Conservation (phyloP, 2,888 invertebrate species). For the Noctuana brunneofusca region DNA sequence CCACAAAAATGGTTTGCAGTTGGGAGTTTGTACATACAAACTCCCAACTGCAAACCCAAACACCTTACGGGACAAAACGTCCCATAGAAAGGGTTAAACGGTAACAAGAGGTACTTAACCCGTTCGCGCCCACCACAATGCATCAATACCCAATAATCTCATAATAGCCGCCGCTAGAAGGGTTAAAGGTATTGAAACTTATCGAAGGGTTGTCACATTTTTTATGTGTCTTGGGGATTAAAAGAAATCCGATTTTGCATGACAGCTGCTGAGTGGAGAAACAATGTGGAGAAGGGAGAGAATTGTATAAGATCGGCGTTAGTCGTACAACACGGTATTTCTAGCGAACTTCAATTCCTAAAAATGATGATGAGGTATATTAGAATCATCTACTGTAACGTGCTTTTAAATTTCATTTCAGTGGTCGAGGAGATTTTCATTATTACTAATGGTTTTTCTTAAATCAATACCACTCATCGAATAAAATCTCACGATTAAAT, state of each 20-base stretch:
- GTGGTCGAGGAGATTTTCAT: too few species aligned
- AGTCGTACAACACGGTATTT: not conserved
- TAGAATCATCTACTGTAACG: too few species aligned
- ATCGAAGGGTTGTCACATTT: slow-evolving; percentile 50
- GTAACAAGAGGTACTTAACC: slow-evolving; percentile 67
- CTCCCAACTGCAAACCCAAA: slow-evolving; percentile 22
- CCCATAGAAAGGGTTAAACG: slow-evolving; percentile 44
- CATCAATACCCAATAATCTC: slow-evolving; percentile 80
- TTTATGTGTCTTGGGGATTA: slow-evolving; percentile 46
- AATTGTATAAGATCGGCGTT: not conserved
- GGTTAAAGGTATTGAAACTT: slow-evolving; percentile 50
- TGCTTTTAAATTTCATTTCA: too few species aligned
- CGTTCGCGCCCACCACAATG: slow-evolving; percentile 75
- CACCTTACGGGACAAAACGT: slow-evolving; percentile 24
- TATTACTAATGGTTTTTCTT: too few species aligned
- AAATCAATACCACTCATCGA: too few species aligned
- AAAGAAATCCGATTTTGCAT: slow-evolving; percentile 58
- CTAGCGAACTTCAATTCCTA: too few species aligned
- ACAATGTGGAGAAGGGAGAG: slow-evolving; percentile 36
- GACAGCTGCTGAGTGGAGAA: slow-evolving; percentile 51
- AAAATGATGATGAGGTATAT: too few species aligned
- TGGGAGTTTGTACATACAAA: too few species aligned
- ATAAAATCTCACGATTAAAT: too few species aligned
- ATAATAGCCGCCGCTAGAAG: slow-evolving; percentile 62
- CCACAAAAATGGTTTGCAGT: too few species aligned